phyloP scores from a whole-genome alignment of 2,797 vertebrate species.

The Rhinella marina region DNA sequence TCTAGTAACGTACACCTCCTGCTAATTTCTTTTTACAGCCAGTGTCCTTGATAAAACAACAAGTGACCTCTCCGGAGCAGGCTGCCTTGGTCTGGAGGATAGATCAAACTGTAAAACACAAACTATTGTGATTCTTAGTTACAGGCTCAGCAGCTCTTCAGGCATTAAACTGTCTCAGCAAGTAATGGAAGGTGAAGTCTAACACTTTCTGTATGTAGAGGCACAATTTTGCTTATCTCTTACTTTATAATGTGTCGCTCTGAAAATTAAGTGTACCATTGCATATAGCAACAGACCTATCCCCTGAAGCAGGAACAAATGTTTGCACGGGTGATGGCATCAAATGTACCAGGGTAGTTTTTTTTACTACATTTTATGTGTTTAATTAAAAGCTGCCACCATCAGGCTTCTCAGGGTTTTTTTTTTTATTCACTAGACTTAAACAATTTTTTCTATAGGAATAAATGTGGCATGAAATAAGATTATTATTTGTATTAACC shows the following conservation, averaged over 20 bases:
- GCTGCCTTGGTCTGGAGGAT: slow-evolving; percentile 32
- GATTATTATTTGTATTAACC: background rate
- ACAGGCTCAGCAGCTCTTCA: slow-evolving; percentile 46
- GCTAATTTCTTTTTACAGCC: slow-evolving; percentile 38
- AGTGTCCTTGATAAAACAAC: slow-evolving; percentile 39
- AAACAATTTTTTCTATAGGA: background rate
- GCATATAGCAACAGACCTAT: slow-evolving; percentile 44
- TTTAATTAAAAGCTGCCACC: slow-evolving; percentile 51
- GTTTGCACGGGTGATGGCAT: slow-evolving; percentile 37
- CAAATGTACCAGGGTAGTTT: slow-evolving; percentile 30
- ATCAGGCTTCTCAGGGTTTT: slow-evolving; percentile 36
- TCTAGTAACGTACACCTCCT: background rate
- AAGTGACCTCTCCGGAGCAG: slow-evolving; percentile 35
- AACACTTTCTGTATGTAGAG: slow-evolving; percentile 40
- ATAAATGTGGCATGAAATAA: slow-evolving; percentile 23
- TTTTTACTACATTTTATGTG: slow-evolving; percentile 39
- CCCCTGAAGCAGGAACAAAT: slow-evolving; percentile 54
- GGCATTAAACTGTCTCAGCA: slow-evolving; percentile 48
- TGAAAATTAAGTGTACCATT: slow-evolving; percentile 48
- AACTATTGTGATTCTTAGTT: slow-evolving; percentile 42
- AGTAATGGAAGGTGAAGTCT: slow-evolving; percentile 49
- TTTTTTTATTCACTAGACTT: background rate
- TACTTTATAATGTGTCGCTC: slow-evolving; percentile 40
- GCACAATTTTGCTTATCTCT: slow-evolving; percentile 54
- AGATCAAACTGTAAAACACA: slow-evolving; percentile 38